Evolutionary conservation across 1,140 invertebrate species (phyloP).

Genomic region (Mesaphorura yosii): DNA sequence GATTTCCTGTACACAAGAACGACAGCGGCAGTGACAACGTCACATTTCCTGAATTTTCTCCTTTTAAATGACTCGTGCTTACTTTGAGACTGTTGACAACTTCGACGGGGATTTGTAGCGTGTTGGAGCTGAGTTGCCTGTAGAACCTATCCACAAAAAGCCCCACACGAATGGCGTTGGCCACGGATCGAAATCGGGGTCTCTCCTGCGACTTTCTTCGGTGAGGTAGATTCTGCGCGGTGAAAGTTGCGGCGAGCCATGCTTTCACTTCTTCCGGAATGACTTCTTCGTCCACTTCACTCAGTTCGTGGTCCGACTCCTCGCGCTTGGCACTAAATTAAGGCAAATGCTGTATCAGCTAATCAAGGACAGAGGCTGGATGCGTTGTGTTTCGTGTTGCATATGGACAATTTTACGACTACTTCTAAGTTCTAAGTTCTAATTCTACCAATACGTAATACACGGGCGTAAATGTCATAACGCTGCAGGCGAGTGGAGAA

Average conservation of each 20-base stretch:
- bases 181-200: constrained; percentile 84
- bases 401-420: too few relatives aligned
- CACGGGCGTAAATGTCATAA: too few relatives aligned
- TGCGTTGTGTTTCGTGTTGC: too few relatives aligned
- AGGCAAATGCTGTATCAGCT: too few relatives aligned
- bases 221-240: constrained; percentile 68
- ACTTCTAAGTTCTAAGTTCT: too few relatives aligned
- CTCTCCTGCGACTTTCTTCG: constrained; percentile 44
- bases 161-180: constrained; percentile 92
- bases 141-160: constrained; percentile 89
- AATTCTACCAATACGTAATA: too few relatives aligned
- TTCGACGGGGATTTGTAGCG: constrained; percentile 68
- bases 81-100: constrained; percentile 81
- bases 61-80: constrained; percentile 32
- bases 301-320: constrained; percentile 69
- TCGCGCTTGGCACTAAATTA: constrained; percentile 18
- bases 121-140: constrained; percentile 69
- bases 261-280: constrained; percentile 90
- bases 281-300: constrained; percentile 88
- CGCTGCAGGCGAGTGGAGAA: too few relatives aligned
- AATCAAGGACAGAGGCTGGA: too few relatives aligned
- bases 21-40: background rate
- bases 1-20: constrained; percentile 48
- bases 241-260: constrained; percentile 96
- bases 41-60: too few relatives aligned